phyloP scores from a whole-genome alignment of 2,113 vertebrate genomes.

The Lycaon pictus region DNA sequence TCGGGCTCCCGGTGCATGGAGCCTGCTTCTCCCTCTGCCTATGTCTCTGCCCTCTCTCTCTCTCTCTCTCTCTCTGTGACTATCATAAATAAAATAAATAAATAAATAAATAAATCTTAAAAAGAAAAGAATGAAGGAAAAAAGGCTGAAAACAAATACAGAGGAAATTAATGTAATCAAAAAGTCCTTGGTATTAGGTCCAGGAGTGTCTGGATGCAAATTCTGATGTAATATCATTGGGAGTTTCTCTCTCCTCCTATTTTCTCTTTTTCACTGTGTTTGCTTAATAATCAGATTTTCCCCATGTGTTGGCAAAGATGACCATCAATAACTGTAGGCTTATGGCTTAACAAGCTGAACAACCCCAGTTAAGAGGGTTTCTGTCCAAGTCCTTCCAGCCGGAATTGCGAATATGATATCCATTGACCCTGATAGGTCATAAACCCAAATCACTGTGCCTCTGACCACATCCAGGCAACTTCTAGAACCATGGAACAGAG shows the following conservation, averaged over 20 bases:
- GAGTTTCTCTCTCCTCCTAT: not conserved
- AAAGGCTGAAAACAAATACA: not conserved
- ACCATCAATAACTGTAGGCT: not conserved
- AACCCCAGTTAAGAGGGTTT: not conserved
- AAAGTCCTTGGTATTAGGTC: not conserved
- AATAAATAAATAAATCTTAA: not conserved
- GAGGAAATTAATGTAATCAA: not conserved
- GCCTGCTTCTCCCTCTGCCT: no score
- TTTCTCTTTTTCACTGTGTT: not conserved
- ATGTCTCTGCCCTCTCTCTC: not conserved
- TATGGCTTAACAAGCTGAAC: not conserved
- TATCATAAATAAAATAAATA: not conserved
- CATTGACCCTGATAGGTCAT: not conserved
- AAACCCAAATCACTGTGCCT: not conserved
- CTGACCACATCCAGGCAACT: not conserved
- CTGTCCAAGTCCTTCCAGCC: constrained; percentile 11
- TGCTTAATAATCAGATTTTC: not conserved
- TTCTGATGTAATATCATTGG: not conserved
- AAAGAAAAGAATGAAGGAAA: not conserved
- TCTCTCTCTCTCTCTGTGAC: not conserved
- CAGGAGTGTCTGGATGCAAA: not conserved
- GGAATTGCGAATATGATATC: not conserved
- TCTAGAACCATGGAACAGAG: not conserved
- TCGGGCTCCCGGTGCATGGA: no score
- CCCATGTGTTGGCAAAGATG: not conserved